phyloP scores from a whole-genome alignment of 2,797 vertebrate species.

The Peromyscus eremicus region DNA sequence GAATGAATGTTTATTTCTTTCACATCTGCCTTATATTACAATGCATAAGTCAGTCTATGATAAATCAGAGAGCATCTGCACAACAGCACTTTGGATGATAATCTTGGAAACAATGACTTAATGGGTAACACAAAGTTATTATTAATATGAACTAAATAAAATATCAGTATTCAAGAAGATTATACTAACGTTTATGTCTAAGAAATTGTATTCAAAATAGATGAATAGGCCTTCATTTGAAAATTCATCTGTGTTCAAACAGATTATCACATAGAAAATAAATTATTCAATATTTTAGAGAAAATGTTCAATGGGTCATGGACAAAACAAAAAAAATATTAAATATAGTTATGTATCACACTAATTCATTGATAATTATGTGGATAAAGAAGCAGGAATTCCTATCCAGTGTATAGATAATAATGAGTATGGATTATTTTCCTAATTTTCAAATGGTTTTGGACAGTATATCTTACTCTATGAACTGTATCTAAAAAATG shows the following conservation, averaged over 20 bases:
- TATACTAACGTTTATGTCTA: background rate
- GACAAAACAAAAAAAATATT: background rate
- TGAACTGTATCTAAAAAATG: background rate
- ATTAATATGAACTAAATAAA: background rate
- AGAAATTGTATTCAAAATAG: background rate
- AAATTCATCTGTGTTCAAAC: background rate
- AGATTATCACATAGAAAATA: background rate
- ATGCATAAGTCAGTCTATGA: too few species aligned
- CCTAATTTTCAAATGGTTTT: background rate
- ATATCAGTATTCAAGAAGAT: background rate
- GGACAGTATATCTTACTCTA: background rate
- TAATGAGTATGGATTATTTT: background rate
- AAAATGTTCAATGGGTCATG: background rate
- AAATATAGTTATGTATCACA: background rate
- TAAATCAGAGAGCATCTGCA: background rate
- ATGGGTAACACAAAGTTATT: background rate
- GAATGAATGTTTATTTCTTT: background rate
- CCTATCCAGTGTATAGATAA: background rate
- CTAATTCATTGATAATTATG: background rate
- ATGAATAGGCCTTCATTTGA: background rate
- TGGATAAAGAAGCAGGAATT: background rate
- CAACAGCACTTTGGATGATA: background rate
- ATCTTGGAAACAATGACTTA: background rate
- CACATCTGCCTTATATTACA: background rate
- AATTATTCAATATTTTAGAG: background rate